Evolutionary conservation across 1,140 invertebrate genomes (phyloP), one percentile per base, ranked within the genome.

Genomic region (Pachyrhynchus sulphureomaculatus): DNA sequence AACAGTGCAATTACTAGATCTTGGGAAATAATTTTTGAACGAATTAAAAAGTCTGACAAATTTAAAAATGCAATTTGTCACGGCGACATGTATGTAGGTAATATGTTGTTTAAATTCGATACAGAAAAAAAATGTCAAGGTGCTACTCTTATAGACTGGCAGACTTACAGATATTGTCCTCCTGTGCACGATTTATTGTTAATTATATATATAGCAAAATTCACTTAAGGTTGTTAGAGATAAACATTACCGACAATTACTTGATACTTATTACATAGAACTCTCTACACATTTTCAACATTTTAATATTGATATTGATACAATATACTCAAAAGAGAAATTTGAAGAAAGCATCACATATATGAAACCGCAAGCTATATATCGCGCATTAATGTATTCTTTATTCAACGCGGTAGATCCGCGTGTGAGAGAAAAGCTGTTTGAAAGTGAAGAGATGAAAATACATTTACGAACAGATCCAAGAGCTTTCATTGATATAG

Each of bases 131-230:
- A 75, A 53, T 63, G 71, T 0, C 57, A 65, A 1, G 68, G 70
- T 24, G 80, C 78, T 26, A 74, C 75, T 24, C 72, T 84, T 6
- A 73, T 84, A 73, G n/a, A n/a, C n/a, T n/a, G n/a, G n/a, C n/a
- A n/a, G n/a, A n/a, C n/a, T n/a, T n/a, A n/a, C n/a, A n/a, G 82
- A 6, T 83, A 83, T 18, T 72, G 71, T 8, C 82, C 82, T 2
- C 69, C 81, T 3, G 77, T 77, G 0, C 78, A 81, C 10, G 83
- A 85, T 53, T 33, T 80, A 0, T 57, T 75, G n/a, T n/a, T n/a
- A n/a, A 3, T 71, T 75, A 6, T 65, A 80, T 0, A 37, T 81
- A 0, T 76, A 78, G 57, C 51, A 79, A 0, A 74, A 72, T 24
- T 64, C 74, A 0, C 66, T 64, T 4, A 68, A 72, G 4, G 57